Conservation (phyloP, 2,113 vertebrate genomes). For the Antechinus stuartii region DNA sequence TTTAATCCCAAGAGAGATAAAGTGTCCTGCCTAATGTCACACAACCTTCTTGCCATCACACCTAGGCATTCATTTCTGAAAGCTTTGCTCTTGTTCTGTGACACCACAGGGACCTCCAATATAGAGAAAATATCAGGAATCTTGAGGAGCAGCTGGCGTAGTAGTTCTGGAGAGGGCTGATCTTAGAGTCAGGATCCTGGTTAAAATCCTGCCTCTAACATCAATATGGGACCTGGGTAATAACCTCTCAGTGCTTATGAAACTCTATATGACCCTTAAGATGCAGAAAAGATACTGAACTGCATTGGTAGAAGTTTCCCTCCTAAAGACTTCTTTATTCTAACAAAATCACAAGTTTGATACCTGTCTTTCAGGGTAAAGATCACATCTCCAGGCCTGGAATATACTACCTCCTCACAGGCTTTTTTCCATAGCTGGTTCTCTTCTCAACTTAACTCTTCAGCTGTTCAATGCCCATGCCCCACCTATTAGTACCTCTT, state of each 20-base stretch:
- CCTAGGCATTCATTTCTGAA: neutral
- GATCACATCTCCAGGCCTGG: neutral
- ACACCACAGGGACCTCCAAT: neutral
- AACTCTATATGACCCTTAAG: neutral
- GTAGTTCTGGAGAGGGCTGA: neutral
- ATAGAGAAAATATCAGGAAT: neutral
- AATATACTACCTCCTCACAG: neutral
- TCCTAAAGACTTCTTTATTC: neutral
- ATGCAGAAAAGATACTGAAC: neutral
- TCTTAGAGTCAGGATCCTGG: neutral
- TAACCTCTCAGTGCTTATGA: neutral
- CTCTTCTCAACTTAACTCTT: neutral
- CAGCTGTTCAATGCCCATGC: neutral
- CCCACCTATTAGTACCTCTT: neutral
- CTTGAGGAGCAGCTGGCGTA: neutral
- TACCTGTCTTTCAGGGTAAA: neutral
- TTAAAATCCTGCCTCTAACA: neutral
- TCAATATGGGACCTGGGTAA: neutral
- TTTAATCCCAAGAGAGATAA: neutral
- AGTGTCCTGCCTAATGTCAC: neutral
- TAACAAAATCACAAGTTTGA: neutral
- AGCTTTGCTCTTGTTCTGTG: neutral
- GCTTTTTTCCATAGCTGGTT: neutral
- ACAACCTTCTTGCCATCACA: neutral
- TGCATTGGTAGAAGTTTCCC: neutral